Conservation (phyloP, 2,113 vertebrate genomes). For the Carollia perspicillata region DNA sequence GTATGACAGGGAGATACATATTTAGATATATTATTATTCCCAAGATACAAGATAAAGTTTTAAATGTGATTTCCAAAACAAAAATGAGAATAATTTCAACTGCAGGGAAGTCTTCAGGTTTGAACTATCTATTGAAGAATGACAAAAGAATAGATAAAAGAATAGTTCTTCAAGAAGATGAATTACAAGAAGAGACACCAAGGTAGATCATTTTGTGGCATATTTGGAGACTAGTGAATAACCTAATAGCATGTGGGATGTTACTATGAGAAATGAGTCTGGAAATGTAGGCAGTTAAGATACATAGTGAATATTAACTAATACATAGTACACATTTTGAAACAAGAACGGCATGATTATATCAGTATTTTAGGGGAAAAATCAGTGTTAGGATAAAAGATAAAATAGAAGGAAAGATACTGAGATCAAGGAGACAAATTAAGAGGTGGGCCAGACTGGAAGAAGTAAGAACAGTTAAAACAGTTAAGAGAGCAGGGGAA, state of each 20-base stretch:
- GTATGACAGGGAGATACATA: not conserved
- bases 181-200: not conserved
- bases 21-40: conserved; percentile 1
- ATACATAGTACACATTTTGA: not conserved
- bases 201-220: not conserved
- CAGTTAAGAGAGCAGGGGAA: not conserved
- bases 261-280: not conserved
- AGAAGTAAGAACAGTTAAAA: not conserved
- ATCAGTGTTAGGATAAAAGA: not conserved
- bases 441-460: not conserved
- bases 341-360: not conserved
- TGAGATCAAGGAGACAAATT: not conserved
- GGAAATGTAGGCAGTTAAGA: not conserved
- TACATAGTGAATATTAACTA: not conserved
- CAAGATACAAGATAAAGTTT: not conserved
- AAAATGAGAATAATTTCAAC: not conserved
- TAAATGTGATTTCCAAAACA: not conserved
- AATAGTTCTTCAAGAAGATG: not conserved
- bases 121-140: not conserved
- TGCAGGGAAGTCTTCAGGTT: not conserved
- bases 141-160: not conserved
- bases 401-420: not conserved
- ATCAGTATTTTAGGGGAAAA: not conserved
- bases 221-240: not conserved
- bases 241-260: not conserved